A percentile compares a stretch with the other conserved stretches of the same genome.
Conservation (phyloP, 2,888 invertebrate species). For the Odontothrips loti region DNA sequence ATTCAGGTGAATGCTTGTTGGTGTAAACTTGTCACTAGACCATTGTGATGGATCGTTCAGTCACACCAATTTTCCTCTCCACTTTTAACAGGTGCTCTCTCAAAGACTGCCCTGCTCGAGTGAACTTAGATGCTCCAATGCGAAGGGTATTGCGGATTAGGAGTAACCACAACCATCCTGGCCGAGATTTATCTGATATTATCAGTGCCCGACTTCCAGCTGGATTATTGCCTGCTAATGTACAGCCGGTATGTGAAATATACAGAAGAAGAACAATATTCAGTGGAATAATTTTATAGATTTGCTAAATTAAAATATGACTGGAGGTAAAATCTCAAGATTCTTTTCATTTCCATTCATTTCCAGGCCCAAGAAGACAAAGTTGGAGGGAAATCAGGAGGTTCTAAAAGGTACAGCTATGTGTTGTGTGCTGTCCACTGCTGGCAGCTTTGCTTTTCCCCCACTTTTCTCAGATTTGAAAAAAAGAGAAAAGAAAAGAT, state of each 20-base stretch:
- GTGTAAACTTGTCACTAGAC: background rate
- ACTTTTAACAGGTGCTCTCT: background rate
- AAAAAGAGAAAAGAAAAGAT: too few relatives aligned
- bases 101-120: conserved; percentile 18
- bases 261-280: background rate
- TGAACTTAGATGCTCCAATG: conserved; percentile 16
- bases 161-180: conserved; percentile 1
- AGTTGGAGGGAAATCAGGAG: background rate
- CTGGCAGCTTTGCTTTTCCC: conserved; percentile 13
- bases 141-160: background rate
- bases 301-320: too few relatives aligned
- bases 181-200: conserved; percentile 7
- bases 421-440: conserved; percentile 9
- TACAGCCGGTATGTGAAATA: background rate
- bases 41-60: too few relatives aligned
- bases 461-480: background rate
- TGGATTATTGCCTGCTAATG: background rate
- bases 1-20: background rate
- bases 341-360: background rate
- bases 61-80: background rate
- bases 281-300: too few relatives aligned
- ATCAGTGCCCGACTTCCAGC: background rate
- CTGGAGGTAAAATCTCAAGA: too few relatives aligned
- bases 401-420: conserved; percentile 23
- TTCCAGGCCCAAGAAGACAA: conserved; percentile 1